These are phyloP conservation scores for Torymus aiolomorphi DNA, from an alignment of 2,888 invertebrate genomes.

Conservation along the genomic window DNA sequence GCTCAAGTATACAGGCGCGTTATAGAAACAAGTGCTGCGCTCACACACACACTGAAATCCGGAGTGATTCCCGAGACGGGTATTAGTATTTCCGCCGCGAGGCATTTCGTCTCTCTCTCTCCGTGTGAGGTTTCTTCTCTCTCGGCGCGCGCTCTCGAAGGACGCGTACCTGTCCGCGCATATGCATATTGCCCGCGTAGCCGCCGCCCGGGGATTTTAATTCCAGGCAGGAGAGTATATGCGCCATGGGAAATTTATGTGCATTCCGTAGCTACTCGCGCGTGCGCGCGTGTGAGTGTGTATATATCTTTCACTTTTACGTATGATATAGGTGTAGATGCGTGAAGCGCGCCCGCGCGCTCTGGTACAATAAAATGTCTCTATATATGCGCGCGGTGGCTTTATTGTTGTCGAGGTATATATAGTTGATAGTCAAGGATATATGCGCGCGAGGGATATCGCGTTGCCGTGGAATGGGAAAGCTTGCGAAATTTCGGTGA, in stretches of 20 bases:
- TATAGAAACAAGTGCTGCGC: slow-evolving; percentile 34
- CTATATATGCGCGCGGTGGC: too few species aligned
- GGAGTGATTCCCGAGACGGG: slow-evolving; percentile 17
- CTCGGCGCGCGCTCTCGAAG: slow-evolving; percentile 31
- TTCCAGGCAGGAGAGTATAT: slow-evolving; percentile 33
- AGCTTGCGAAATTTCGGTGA: too few species aligned
- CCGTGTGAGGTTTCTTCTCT: slow-evolving; percentile 43
- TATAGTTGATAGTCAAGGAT: too few species aligned
- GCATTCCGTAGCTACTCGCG: slow-evolving; percentile 41
- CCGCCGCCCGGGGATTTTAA: slow-evolving; percentile 44
- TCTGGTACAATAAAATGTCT: too few species aligned
- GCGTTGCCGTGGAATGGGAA: too few species aligned
- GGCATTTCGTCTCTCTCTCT: slow-evolving; percentile 43
- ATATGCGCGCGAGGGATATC: too few species aligned
- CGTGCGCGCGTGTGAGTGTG: neutral
- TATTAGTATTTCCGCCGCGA: slow-evolving; percentile 55
- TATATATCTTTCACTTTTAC: slow-evolving; percentile 41
- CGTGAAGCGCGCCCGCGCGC: too few species aligned
- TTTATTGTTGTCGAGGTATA: too few species aligned
- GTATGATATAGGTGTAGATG: neutral
- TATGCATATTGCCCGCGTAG: slow-evolving; percentile 29
- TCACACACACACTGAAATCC: neutral
- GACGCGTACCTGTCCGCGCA: slow-evolving; percentile 37
- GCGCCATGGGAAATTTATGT: slow-evolving; percentile 53
- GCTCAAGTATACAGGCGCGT: slow-evolving; percentile 5